These are phyloP conservation scores for Amorpha juglandis DNA, from an alignment of 2,888 invertebrate species.

Conservation along the genomic window DNA sequence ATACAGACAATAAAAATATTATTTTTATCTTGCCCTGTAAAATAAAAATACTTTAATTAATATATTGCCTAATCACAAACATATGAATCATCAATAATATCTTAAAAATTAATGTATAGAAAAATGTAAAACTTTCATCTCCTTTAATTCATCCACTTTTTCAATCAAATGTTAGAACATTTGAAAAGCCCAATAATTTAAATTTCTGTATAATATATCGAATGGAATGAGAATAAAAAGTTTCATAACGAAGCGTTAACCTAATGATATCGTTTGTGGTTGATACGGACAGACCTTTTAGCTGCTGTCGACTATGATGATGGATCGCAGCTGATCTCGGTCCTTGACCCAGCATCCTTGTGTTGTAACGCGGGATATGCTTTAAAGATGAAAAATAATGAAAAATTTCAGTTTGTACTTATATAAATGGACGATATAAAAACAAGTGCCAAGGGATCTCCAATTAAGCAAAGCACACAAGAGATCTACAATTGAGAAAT, in stretches of 20 bases:
- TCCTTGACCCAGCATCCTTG: slow-evolving; percentile 28
- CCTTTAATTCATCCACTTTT: not conserved
- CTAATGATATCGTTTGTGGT: slow-evolving; percentile 30
- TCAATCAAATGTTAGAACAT: slow-evolving; percentile 4
- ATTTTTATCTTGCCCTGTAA: not conserved
- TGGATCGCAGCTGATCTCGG: slow-evolving; percentile 47
- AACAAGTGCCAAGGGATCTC: no score
- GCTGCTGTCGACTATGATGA: slow-evolving; percentile 44
- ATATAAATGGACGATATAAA: no score
- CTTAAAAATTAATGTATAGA: not conserved
- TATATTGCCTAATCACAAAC: not conserved
- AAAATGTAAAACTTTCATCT: not conserved
- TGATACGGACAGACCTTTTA: slow-evolving; percentile 44
- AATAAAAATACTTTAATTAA: not conserved
- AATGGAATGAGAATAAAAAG: slow-evolving; percentile 13
- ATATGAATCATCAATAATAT: not conserved
- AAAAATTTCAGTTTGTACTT: not conserved
- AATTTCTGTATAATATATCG: slow-evolving; percentile 18
- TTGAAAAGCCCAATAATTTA: slow-evolving; percentile 6
- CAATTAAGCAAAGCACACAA: no score
- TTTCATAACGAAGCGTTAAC: slow-evolving; percentile 11
- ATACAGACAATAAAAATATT: no score
- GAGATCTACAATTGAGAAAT: no score
- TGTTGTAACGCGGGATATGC: not conserved
- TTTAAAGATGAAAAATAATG: not conserved